phyloP scores from a whole-genome alignment of 2,797 vertebrate species.

The Moxostoma hubbsi region DNA sequence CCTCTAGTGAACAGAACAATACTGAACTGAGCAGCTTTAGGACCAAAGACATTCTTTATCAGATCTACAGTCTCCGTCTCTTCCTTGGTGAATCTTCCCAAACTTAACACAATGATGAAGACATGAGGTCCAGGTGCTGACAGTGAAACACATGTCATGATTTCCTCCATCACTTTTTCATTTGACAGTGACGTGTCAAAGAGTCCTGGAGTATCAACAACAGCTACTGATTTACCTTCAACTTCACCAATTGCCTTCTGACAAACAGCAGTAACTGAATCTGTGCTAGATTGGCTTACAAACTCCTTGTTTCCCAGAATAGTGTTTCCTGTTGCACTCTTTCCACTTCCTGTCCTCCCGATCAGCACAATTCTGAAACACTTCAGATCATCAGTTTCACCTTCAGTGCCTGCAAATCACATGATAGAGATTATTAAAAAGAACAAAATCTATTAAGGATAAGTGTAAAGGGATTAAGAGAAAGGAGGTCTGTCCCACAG shows the following conservation, averaged over 20 bases:
- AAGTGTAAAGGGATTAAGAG: too few relatives aligned
- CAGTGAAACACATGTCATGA: not conserved
- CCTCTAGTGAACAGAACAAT: too few relatives aligned
- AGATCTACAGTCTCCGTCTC: not conserved
- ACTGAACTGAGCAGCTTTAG: too few relatives aligned
- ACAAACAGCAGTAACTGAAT: not conserved
- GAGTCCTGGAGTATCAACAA: too few relatives aligned
- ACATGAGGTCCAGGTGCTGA: not conserved
- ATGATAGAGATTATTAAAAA: too few relatives aligned
- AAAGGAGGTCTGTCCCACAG: too few relatives aligned
- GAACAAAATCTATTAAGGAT: too few relatives aligned
- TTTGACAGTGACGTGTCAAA: not conserved
- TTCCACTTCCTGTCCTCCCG: not conserved
- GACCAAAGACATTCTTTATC: not conserved
- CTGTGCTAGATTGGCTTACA: fast-evolving
- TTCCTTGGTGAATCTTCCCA: not conserved
- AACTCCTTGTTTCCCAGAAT: not conserved
- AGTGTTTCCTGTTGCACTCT: constrained; percentile 12
- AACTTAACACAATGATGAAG: too few relatives aligned
- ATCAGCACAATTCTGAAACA: not conserved
- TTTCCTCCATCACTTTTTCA: not conserved
- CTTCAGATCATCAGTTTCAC: not conserved
- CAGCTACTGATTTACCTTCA: too few relatives aligned
- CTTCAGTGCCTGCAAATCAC: not conserved
- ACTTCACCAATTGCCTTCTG: not conserved